Evolutionary conservation across 1,140 invertebrate species (phyloP).

Genomic region (Papilio polytes): DNA sequence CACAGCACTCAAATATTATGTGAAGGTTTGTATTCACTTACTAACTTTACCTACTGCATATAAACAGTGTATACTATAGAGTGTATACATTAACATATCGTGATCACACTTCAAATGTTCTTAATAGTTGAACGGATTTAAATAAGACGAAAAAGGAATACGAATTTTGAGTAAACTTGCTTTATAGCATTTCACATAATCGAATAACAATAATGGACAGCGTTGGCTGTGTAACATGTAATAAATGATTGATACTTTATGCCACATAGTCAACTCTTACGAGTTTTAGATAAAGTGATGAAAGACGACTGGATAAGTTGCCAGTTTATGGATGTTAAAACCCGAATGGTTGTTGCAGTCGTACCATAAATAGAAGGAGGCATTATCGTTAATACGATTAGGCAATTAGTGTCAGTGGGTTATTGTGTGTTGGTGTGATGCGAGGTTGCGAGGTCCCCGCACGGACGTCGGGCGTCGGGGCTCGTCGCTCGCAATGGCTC

Average conservation of each 20-base stretch:
- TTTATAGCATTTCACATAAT: background rate
- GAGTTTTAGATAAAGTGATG: background rate
- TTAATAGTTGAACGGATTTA: background rate
- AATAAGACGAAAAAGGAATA: constrained; percentile 11
- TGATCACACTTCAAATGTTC: constrained; percentile 20
- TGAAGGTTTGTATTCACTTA: background rate
- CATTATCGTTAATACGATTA: constrained; percentile 25
- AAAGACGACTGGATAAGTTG: background rate
- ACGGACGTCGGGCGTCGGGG: background rate
- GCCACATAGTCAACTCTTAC: background rate
- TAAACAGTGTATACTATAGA: background rate
- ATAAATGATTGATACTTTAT: background rate
- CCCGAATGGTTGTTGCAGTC: background rate
- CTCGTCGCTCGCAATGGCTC: background rate
- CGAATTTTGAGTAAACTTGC: background rate
- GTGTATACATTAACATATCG: background rate
- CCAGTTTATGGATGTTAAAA: background rate
- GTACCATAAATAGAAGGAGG: background rate
- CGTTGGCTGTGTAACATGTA: background rate
- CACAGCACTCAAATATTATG: background rate
- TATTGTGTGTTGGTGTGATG: constrained; percentile 12
- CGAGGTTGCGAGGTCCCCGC: background rate
- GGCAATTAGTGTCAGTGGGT: constrained; percentile 29
- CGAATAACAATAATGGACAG: background rate
- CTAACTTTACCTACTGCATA: background rate